Evolutionary conservation across 2,888 invertebrate genomes (phyloP), one percentile per base, ranked within the genome.

Genomic region (Bombylius major): DNA sequence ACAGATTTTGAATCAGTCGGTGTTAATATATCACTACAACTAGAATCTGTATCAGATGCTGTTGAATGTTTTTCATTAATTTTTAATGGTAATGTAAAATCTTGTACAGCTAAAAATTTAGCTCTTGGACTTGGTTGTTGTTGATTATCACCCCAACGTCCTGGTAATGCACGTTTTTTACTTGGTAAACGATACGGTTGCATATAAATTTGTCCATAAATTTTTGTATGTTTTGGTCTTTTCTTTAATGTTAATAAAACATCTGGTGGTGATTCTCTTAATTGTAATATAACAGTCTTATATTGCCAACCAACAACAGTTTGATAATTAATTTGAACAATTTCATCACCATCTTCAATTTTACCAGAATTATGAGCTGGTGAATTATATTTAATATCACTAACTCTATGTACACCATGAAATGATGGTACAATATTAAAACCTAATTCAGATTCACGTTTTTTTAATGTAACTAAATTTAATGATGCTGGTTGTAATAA

Each of bases 341-440:
- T 90, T 78, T 98, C 97, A 75, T 98, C 97, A 0, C 96, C 97
- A 65, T 89, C 87, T 74, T 94, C 94, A 67, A 98, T 87, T 76
- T 90, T 91, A 4, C 89, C 89, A 64, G 90, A 89, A 44, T 88
- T 84, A 75, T 95, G 93, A 47, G 96, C 94, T 4, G 94, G 92
- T 52, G 93, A 92, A 66, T 92, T 87, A 73, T 87, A 87, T 70
- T 92, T 90, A 54, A 96, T 87, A 69, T 89, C 89, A 23, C 89
- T 89, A 57, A 98, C 87, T 69, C 91, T 88, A 69, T 70, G 82
- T 61, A 84, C 79, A 0, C 86, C 84, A 71, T 87, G 87, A 74
- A 87, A 89, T 47, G 88, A 89, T 11, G 93, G 89, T 67, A 88
- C 82, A 63, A 97, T 89, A 69, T 84, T 85, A 75, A 97, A 90